Evolutionary conservation across 2,888 invertebrate genomes (phyloP).

Genomic region (Cistogaster globosa): DNA sequence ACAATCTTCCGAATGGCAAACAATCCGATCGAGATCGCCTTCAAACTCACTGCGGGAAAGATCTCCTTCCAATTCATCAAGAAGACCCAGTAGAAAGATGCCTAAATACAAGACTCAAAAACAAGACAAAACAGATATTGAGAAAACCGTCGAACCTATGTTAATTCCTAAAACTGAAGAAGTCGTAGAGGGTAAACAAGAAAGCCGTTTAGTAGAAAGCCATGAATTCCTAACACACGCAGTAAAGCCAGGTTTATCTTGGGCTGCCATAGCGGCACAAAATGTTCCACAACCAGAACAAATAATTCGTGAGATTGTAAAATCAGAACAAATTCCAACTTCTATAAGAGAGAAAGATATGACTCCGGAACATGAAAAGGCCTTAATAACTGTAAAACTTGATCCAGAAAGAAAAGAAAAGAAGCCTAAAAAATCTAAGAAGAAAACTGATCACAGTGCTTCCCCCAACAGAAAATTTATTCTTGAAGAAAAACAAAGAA

Average conservation of each 20-base stretch:
- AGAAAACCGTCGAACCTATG: background rate
- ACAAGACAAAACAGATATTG: background rate
- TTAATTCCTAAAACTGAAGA: constrained; percentile 5
- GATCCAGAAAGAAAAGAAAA: constrained; percentile 58
- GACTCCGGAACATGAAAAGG: constrained; percentile 12
- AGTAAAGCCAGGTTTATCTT: constrained; percentile 76
- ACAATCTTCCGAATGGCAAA: constrained; percentile 80
- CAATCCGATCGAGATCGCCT: constrained; percentile 83
- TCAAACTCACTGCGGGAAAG: constrained; percentile 83
- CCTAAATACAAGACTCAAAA: constrained; percentile 72
- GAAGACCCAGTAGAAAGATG: constrained; percentile 82
- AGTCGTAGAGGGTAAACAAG: background rate
- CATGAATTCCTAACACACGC: constrained; percentile 20
- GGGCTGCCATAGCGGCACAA: constrained; percentile 79
- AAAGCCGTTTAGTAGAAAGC: background rate
- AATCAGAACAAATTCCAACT: constrained; percentile 28
- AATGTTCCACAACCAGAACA: constrained; percentile 79
- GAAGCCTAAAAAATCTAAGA: constrained; percentile 55
- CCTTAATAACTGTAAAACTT: constrained; percentile 43
- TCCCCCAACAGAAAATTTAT: constrained; percentile 21
- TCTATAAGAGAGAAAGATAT: background rate
- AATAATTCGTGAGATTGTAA: constrained; percentile 73
- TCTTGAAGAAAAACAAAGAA: constrained; percentile 21
- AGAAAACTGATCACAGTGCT: constrained; percentile 33
- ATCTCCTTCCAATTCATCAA: constrained; percentile 69